phyloP scores from a whole-genome alignment of 2,797 vertebrate genomes.

The Phataginus tetradactyla region DNA sequence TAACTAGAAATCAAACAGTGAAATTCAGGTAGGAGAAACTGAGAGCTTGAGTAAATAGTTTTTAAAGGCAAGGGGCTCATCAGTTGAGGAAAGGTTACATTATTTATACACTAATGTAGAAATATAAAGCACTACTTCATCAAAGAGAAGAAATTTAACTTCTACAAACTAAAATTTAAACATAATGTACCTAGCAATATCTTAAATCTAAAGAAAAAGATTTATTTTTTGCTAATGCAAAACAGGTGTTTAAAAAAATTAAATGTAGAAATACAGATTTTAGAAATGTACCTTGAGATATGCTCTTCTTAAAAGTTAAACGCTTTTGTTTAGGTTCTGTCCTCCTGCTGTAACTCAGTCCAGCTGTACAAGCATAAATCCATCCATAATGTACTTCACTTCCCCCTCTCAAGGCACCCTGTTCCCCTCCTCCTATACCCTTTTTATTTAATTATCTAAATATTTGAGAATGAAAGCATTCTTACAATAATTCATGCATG shows the following conservation, averaged over 20 bases:
- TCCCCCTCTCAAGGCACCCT: neutral
- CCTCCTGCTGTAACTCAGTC: conserved; percentile 35
- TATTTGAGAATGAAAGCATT: conserved; percentile 67
- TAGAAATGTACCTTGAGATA: conserved; percentile 34
- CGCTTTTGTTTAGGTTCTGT: conserved; percentile 47
- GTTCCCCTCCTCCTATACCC: neutral
- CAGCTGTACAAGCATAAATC: conserved; percentile 68
- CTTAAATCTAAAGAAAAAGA: conserved; percentile 51
- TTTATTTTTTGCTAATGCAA: conserved; percentile 44
- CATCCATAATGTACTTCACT: conserved; percentile 33
- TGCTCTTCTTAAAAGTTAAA: conserved; percentile 23
- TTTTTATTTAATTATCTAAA: conserved; percentile 75
- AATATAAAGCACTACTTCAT: conserved; percentile 8
- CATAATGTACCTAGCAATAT: neutral
- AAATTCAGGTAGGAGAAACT: neutral
- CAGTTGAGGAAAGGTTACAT: neutral
- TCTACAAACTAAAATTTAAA: conserved; percentile 40
- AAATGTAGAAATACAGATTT: conserved; percentile 34
- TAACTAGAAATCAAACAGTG: conserved; percentile 20
- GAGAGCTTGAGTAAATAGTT: neutral
- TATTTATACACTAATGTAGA: neutral
- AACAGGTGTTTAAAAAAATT: conserved; percentile 11
- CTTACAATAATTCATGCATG: conserved; percentile 60
- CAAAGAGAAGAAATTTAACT: conserved; percentile 45
- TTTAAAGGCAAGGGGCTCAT: neutral